These are phyloP conservation scores for Phylloscopus trochilus DNA, from an alignment of 2,113 vertebrate species.

Conservation along the genomic window DNA sequence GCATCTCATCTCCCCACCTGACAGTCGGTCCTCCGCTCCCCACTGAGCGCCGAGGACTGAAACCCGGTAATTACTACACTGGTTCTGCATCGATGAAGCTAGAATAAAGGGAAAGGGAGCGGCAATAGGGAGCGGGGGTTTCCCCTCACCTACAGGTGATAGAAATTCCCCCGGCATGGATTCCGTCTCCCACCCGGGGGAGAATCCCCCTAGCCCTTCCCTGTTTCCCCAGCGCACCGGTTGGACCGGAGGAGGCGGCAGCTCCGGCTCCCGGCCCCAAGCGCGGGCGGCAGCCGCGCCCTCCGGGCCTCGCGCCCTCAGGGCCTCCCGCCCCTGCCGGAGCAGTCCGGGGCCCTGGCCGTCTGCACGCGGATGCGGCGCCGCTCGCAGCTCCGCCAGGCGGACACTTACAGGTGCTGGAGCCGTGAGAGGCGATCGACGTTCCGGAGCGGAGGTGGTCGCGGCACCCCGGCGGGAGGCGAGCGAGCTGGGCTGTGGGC, in stretches of 20 bases:
- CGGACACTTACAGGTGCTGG: background rate
- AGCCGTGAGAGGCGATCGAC: background rate
- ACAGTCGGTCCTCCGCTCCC: background rate
- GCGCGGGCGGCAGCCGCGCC: background rate
- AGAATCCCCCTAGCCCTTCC: background rate
- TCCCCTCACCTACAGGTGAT: background rate
- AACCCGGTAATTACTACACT: background rate
- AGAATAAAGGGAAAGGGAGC: background rate
- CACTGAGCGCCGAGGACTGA: background rate
- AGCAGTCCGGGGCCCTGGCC: background rate
- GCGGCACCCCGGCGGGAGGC: background rate
- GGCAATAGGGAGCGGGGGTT: rapidly evolving
- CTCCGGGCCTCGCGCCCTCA: background rate
- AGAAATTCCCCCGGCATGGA: background rate
- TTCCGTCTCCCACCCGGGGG: background rate
- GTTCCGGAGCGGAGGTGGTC: background rate
- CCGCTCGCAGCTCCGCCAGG: background rate
- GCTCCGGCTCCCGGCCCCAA: background rate
- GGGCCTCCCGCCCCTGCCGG: background rate
- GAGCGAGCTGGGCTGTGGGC: rapidly evolving
- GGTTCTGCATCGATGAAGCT: background rate
- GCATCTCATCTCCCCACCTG: background rate
- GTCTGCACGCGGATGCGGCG: background rate
- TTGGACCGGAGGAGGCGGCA: background rate
- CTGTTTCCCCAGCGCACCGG: background rate